Conservation (phyloP, 2,888 invertebrate genomes). For the Dynastes maya region DNA sequence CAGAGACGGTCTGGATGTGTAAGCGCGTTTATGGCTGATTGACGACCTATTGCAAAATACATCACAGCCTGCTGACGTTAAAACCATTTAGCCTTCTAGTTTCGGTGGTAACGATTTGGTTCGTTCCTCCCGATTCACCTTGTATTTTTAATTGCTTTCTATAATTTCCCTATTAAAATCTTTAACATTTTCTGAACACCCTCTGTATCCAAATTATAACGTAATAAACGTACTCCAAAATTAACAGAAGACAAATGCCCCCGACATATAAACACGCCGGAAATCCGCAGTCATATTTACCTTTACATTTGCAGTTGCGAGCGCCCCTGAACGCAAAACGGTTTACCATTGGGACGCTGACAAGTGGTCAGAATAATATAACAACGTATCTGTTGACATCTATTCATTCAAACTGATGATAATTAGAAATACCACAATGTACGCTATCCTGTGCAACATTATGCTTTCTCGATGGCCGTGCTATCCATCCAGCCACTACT, state of each 20-base stretch:
- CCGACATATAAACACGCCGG: conserved; percentile 21
- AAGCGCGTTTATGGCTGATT: too few species aligned
- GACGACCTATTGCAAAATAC: too few species aligned
- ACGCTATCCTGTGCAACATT: conserved; percentile 54
- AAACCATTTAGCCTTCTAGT: too few species aligned
- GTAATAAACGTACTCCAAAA: conserved; percentile 25
- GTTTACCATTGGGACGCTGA: conserved; percentile 52
- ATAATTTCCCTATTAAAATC: too few species aligned
- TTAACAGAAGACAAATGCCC: conserved; percentile 49
- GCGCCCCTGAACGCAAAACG: conserved; percentile 32
- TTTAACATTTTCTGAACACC: neutral
- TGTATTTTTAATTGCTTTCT: too few species aligned
- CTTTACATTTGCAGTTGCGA: conserved; percentile 42
- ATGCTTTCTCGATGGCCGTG: conserved; percentile 48
- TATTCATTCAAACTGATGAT: conserved; percentile 57
- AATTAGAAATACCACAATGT: conserved; percentile 59
- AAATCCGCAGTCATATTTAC: conserved; percentile 51
- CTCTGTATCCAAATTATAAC: neutral
- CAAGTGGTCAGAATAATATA: conserved; percentile 55
- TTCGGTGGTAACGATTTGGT: too few species aligned
- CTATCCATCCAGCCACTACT: conserved; percentile 2
- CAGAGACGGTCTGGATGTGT: too few species aligned
- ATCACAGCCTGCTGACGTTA: too few species aligned
- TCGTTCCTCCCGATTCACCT: too few species aligned
- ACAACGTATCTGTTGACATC: conserved; percentile 55